phyloP scores from a whole-genome alignment of 2,888 invertebrate genomes.

The Drosophila mimica region DNA sequence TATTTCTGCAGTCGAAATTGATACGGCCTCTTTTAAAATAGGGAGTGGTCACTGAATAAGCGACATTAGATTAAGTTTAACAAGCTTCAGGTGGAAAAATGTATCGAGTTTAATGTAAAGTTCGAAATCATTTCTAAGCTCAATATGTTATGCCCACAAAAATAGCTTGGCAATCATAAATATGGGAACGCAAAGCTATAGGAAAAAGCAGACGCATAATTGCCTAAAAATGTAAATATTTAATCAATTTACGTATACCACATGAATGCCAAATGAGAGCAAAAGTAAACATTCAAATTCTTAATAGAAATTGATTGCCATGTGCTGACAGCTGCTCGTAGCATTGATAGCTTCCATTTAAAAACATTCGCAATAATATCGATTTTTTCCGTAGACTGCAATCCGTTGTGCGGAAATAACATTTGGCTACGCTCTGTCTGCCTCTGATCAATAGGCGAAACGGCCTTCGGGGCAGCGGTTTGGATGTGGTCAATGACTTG shows the following conservation, averaged over 20 bases:
- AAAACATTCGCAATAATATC: conserved; percentile 23
- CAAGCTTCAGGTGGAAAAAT: background rate
- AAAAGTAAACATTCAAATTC: conserved; percentile 42
- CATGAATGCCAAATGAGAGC: conserved; percentile 32
- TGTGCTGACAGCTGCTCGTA: conserved; percentile 43
- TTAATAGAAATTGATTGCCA: conserved; percentile 31
- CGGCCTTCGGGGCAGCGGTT: background rate
- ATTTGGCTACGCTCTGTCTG: conserved; percentile 42
- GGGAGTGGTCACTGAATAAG: background rate
- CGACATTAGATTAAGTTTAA: background rate
- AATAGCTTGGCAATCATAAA: conserved; percentile 5
- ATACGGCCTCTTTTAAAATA: background rate
- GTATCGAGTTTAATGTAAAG: background rate
- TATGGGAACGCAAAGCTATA: background rate
- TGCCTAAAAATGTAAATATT: conserved; percentile 11
- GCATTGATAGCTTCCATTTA: background rate
- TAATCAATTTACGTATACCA: conserved; percentile 33
- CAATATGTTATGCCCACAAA: conserved; percentile 5
- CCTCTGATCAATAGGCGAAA: conserved; percentile 3
- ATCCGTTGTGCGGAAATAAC: conserved; percentile 20
- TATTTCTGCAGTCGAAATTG: background rate
- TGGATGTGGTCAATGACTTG: conserved; percentile 31
- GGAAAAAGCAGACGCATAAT: background rate
- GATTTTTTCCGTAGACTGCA: conserved; percentile 36
- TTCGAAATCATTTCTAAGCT: background rate